A percentile compares a stretch with the other conserved stretches of the same genome.
Conservation (phyloP, 2,113 vertebrate species). For the Myotis lucifugus region DNA sequence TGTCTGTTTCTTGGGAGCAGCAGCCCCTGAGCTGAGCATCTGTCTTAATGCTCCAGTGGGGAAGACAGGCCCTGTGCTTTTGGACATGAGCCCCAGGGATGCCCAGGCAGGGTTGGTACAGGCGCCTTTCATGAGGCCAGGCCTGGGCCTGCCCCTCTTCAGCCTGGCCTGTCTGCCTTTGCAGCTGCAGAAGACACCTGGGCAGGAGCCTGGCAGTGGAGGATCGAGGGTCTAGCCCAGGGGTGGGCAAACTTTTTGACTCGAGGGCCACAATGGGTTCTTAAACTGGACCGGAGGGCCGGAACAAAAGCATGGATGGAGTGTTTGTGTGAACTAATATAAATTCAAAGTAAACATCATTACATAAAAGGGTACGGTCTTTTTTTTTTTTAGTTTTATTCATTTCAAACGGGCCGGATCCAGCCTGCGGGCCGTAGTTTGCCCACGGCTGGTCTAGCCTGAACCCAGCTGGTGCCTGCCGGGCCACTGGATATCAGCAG, state of each 20-base stretch:
- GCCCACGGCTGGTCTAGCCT: background rate
- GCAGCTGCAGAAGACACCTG: background rate
- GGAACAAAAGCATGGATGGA: too few relatives aligned
- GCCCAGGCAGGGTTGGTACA: background rate
- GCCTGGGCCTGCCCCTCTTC: background rate
- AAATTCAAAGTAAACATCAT: too few relatives aligned
- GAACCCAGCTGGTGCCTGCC: too few relatives aligned
- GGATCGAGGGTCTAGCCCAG: background rate
- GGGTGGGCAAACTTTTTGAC: too few relatives aligned
- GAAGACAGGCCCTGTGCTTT: background rate
- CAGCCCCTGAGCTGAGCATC: background rate
- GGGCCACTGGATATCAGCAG: background rate
- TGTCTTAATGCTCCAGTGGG: background rate
- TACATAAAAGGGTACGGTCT: too few relatives aligned
- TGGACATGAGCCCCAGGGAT: background rate
- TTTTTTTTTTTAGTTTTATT: too few relatives aligned
- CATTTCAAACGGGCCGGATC: too few relatives aligned
- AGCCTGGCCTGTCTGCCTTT: background rate
- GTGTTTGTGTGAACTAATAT: too few relatives aligned
- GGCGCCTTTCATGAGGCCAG: background rate
- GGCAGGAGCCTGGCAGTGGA: background rate
- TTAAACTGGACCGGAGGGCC: too few relatives aligned
- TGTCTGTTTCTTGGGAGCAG: background rate
- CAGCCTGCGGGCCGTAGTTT: too few relatives aligned
- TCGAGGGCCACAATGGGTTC: too few relatives aligned